These are phyloP conservation scores for Serripes groenlandicus DNA, from an alignment of 2,888 invertebrate genomes.

Conservation along the genomic window DNA sequence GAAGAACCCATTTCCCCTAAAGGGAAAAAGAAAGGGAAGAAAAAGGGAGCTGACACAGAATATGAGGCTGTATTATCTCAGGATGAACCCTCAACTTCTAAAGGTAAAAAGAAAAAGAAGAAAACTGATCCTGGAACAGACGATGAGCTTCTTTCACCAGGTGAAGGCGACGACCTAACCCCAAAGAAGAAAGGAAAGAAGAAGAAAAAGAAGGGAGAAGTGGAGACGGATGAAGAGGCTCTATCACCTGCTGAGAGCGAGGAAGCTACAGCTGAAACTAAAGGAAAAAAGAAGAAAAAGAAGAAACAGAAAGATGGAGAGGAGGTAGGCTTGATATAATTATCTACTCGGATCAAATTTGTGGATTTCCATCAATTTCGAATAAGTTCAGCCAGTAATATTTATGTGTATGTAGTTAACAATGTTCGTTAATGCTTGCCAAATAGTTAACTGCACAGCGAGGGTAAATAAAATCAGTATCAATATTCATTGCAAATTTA, in stretches of 20 bases:
- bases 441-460: too few species aligned
- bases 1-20: slow-evolving; percentile 51
- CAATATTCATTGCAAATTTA: too few species aligned
- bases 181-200: slow-evolving; percentile 44
- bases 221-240: slow-evolving; percentile 53
- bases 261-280: slow-evolving; percentile 50
- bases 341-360: too few species aligned
- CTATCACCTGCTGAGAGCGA: slow-evolving; percentile 59
- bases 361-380: neutral
- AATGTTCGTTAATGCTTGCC: neutral
- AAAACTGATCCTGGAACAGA: slow-evolving; percentile 48
- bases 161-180: slow-evolving; percentile 27
- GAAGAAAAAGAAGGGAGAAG: slow-evolving; percentile 62
- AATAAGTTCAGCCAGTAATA: too few species aligned
- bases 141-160: slow-evolving; percentile 42
- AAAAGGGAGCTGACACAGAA: slow-evolving; percentile 56
- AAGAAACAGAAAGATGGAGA: slow-evolving; percentile 56
- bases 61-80: slow-evolving; percentile 42
- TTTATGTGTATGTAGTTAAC: neutral
- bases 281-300: slow-evolving; percentile 64
- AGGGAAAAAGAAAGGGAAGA: slow-evolving; percentile 63
- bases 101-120: slow-evolving; percentile 53
- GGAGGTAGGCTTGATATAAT: slow-evolving; percentile 20
- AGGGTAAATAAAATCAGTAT: too few species aligned
- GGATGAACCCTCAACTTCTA: slow-evolving; percentile 35